Conservation (phyloP, 2,113 vertebrate genomes). For the Thalassoma bifasciatum region DNA sequence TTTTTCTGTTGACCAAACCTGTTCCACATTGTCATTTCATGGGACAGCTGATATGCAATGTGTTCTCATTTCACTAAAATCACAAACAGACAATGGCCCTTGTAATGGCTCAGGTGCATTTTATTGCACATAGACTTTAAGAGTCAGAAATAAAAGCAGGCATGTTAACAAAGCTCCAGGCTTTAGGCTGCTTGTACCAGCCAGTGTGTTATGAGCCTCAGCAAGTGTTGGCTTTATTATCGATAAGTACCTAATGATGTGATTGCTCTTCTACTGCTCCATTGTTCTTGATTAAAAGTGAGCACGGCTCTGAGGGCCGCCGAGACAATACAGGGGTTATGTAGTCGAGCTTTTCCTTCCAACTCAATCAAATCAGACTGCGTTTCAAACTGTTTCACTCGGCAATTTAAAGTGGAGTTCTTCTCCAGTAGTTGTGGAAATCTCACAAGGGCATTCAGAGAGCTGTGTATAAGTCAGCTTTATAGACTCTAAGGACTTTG, state of each 20-base stretch:
- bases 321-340: constrained; percentile 32
- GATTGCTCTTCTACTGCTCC: constrained; percentile 61
- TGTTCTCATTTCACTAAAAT: constrained; percentile 12
- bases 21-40: constrained; percentile 17
- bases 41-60: constrained; percentile 7
- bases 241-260: constrained; percentile 68
- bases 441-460: background rate
- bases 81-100: constrained; percentile 10
- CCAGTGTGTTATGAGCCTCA: constrained; percentile 56
- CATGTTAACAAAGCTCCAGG: constrained; percentile 26
- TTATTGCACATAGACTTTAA: constrained; percentile 27
- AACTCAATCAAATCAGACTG: constrained; percentile 48
- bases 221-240: constrained; percentile 50
- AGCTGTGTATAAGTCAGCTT: constrained; percentile 1
- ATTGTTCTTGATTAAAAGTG: constrained; percentile 70
- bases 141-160: constrained; percentile 30
- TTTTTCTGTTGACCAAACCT: constrained; percentile 21
- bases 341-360: constrained; percentile 46
- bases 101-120: constrained; percentile 22
- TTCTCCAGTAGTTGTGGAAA: constrained; percentile 18
- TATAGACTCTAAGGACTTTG: background rate
- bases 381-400: constrained; percentile 38
- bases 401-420: constrained; percentile 34
- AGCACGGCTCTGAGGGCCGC: constrained; percentile 17
- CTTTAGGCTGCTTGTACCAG: constrained; percentile 36